These are phyloP conservation scores for Philypnodon macrostomus DNA, from an alignment of 2,797 vertebrate genomes.

Conservation along the genomic window DNA sequence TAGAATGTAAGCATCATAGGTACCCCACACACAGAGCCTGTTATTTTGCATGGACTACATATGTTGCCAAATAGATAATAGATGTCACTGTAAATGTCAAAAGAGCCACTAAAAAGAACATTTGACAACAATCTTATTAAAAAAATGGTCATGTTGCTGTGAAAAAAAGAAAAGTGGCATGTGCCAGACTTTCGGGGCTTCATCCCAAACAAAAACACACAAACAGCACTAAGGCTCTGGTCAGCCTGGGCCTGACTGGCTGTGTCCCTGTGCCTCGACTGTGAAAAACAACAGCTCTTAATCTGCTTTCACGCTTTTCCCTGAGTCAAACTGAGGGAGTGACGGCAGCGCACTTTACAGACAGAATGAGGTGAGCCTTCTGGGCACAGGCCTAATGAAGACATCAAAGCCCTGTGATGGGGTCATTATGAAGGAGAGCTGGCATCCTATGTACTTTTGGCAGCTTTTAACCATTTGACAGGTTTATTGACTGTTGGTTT, in stretches of 20 bases:
- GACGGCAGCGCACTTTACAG: slow-evolving; percentile 65
- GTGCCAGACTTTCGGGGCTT: slow-evolving; percentile 68
- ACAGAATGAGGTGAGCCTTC: slow-evolving; percentile 70
- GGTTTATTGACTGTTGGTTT: slow-evolving; percentile 27
- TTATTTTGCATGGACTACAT: slow-evolving; percentile 9
- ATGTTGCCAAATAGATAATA: slow-evolving; percentile 27
- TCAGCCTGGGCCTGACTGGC: slow-evolving; percentile 69
- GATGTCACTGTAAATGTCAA: slow-evolving; percentile 32
- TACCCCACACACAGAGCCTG: neutral
- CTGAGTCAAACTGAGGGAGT: slow-evolving; percentile 72
- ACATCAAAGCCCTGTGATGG: slow-evolving; percentile 63
- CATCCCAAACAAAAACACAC: slow-evolving; percentile 70
- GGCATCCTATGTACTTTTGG: slow-evolving; percentile 32
- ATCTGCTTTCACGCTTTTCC: slow-evolving; percentile 77
- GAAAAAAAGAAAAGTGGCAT: slow-evolving; percentile 42
- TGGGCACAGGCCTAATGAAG: slow-evolving; percentile 65
- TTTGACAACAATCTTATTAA: too few species aligned
- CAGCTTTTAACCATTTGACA: slow-evolving; percentile 40
- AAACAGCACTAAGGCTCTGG: slow-evolving; percentile 66
- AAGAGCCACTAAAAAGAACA: slow-evolving; percentile 45
- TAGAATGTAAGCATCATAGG: slow-evolving; percentile 8
- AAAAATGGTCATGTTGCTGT: too few species aligned
- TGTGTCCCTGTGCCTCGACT: slow-evolving; percentile 56
- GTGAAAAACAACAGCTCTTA: slow-evolving; percentile 76
- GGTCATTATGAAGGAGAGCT: slow-evolving; percentile 58